A percentile compares a stretch with the other conserved stretches of the same genome.
Conservation (phyloP, 2,888 invertebrate genomes). For the Leptodirus hochenwartii region DNA sequence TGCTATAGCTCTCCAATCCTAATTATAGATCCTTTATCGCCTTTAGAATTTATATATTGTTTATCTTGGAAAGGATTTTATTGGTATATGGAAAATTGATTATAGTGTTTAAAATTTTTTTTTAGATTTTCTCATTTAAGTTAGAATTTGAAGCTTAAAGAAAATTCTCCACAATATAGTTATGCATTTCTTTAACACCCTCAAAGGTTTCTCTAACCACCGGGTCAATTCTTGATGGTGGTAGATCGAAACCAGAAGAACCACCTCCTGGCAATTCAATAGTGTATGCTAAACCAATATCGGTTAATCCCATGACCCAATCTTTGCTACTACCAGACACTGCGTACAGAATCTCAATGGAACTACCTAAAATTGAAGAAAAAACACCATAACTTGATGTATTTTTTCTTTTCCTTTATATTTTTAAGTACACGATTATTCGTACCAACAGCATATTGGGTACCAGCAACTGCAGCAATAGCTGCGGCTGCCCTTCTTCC, state of each 20-base stretch:
- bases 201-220: slow-evolving; percentile 41
- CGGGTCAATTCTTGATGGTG: slow-evolving; percentile 32
- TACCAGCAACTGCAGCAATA: slow-evolving; percentile 23
- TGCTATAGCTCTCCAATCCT: too few species aligned
- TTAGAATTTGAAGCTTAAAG: too few species aligned
- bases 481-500: slow-evolving; percentile 28
- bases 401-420: too few species aligned
- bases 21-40: too few species aligned
- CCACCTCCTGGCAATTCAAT: slow-evolving; percentile 42
- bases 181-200: slow-evolving; percentile 32
- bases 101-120: too few species aligned
- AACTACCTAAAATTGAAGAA: too few species aligned
- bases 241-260: slow-evolving; percentile 39
- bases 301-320: slow-evolving; percentile 36
- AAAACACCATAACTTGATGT: too few species aligned
- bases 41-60: too few species aligned
- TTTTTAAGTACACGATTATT: too few species aligned
- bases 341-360: slow-evolving; percentile 28
- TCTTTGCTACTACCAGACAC: slow-evolving; percentile 47
- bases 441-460: slow-evolving; percentile 34
- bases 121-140: too few species aligned
- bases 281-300: slow-evolving; percentile 40
- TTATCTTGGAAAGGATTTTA: too few species aligned
- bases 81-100: too few species aligned
- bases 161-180: slow-evolving; percentile 41